Evolutionary conservation across 2,888 invertebrate species (phyloP).

Genomic region (Pachymerium ferrugineum): DNA sequence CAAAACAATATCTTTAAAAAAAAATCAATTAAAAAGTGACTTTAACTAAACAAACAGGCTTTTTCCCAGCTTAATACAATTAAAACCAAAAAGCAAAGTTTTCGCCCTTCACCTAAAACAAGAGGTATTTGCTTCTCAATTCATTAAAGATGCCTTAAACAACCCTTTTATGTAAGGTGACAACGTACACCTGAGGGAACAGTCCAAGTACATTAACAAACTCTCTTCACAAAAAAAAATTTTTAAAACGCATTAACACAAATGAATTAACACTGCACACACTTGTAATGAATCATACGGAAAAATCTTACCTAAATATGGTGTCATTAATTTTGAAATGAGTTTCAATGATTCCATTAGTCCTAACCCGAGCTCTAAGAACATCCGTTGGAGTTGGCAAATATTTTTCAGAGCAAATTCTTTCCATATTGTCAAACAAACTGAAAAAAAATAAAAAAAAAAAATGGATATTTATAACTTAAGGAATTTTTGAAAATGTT

Average conservation of each 20-base stretch:
- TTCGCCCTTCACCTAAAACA: too few relatives aligned
- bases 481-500: too few relatives aligned
- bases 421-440: conserved; percentile 62
- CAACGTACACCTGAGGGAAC: neutral
- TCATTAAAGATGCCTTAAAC: too few relatives aligned
- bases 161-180: too few relatives aligned
- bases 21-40: too few relatives aligned
- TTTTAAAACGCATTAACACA: neutral
- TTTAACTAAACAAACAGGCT: too few relatives aligned
- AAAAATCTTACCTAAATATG: conserved; percentile 49
- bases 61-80: too few relatives aligned
- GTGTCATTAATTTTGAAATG: conserved; percentile 59
- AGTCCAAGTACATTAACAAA: neutral
- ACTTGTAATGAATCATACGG: too few relatives aligned
- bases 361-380: conserved; percentile 58
- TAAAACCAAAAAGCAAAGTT: too few relatives aligned
- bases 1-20: too few relatives aligned
- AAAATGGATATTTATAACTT: conserved; percentile 16
- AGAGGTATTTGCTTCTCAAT: too few relatives aligned
- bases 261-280: too few relatives aligned
- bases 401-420: conserved; percentile 59
- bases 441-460: conserved; percentile 46
- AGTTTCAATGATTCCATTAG: conserved; percentile 63
- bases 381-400: conserved; percentile 61
- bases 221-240: neutral